phyloP scores from a whole-genome alignment of 2,797 vertebrate genomes.

The Coendou prehensilis region DNA sequence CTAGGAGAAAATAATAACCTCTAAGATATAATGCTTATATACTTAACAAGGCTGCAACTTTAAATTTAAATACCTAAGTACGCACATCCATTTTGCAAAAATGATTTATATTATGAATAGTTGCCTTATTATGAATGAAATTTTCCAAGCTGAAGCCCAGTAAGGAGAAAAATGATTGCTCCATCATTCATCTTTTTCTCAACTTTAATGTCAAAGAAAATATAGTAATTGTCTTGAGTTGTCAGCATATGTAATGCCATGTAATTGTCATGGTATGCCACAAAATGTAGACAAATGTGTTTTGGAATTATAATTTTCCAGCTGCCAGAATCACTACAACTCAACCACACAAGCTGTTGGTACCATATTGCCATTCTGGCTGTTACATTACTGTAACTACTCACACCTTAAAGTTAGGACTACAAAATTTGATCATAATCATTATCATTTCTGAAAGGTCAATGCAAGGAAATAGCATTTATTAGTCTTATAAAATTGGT shows the following conservation, averaged over 20 bases:
- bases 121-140: slow-evolving; percentile 12
- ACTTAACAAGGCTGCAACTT: not conserved
- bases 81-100: slow-evolving; percentile 29
- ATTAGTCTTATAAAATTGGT: not conserved
- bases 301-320: slow-evolving; percentile 54
- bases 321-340: not conserved
- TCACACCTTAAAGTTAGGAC: not conserved
- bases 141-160: not conserved
- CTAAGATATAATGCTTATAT: slow-evolving; percentile 6
- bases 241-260: not conserved
- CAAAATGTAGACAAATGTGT: slow-evolving; percentile 57
- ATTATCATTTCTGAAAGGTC: slow-evolving; percentile 10
- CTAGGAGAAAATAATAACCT: slow-evolving; percentile 9
- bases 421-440: not conserved
- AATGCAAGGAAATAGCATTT: not conserved
- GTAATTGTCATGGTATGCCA: slow-evolving; percentile 38
- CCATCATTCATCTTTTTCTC: slow-evolving; percentile 17
- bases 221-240: not conserved
- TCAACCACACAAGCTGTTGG: not conserved
- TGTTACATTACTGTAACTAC: not conserved
- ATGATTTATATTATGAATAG: not conserved
- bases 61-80: slow-evolving; percentile 49
- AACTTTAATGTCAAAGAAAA: slow-evolving; percentile 2
- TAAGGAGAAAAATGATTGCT: not conserved
- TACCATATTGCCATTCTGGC: not conserved